phyloP scores from a whole-genome alignment of 2,888 invertebrate species.

The Macaria liturata region DNA sequence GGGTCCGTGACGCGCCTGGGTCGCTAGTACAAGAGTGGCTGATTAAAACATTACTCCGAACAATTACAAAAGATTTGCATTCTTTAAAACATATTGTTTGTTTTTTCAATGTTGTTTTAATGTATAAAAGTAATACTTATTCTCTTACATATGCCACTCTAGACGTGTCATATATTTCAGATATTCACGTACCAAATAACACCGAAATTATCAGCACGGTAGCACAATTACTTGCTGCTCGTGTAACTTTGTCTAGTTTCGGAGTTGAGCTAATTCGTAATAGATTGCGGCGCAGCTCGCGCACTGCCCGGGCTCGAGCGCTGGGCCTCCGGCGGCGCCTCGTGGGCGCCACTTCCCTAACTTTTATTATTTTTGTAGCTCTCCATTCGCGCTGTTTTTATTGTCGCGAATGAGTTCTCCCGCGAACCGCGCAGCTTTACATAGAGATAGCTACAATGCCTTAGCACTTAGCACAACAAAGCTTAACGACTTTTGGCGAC shows the following conservation, averaged over 20 bases:
- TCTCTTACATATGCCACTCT: no score
- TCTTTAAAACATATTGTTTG: no score
- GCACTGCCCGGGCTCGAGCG: constrained; percentile 41
- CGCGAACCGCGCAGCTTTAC: constrained; percentile 43
- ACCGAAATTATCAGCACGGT: no score
- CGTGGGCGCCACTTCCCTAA: constrained; percentile 62
- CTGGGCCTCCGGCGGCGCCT: constrained; percentile 52
- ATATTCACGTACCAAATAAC: no score
- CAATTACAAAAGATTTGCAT: no score
- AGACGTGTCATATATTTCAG: no score
- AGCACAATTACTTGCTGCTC: no score
- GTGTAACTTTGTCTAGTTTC: no score
- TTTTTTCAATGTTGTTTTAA: no score
- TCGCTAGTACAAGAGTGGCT: constrained; percentile 9
- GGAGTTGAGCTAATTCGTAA: constrained; percentile 4
- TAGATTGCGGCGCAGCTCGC: constrained; percentile 1
- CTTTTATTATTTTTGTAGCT: constrained; percentile 76
- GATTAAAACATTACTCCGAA: no score
- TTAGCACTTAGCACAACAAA: constrained; percentile 32
- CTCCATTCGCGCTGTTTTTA: constrained; percentile 64
- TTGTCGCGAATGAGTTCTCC: constrained; percentile 60
- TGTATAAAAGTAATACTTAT: no score
- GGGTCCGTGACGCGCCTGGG: constrained; percentile 53
- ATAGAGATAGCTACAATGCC: constrained; percentile 22
- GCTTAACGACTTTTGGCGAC: constrained; percentile 28